Evolutionary conservation across 2,113 vertebrate genomes (phyloP).

Genomic region (Columba livia): DNA sequence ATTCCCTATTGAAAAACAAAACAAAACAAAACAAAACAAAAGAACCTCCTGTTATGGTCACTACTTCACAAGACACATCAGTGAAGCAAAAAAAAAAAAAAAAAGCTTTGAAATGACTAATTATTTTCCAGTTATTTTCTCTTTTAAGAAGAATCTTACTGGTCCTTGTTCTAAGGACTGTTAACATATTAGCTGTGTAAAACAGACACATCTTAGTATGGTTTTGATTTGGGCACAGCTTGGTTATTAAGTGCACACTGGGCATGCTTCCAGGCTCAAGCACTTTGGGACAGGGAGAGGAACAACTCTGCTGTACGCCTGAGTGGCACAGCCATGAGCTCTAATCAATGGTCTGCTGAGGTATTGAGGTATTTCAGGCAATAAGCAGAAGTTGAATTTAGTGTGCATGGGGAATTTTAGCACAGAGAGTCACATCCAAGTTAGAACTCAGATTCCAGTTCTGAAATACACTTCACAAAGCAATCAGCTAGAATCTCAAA

Average conservation of each 20-base stretch:
- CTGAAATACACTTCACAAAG: not conserved
- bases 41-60: not conserved
- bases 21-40: too few relatives aligned
- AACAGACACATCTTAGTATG: not conserved
- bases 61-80: not conserved
- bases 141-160: not conserved
- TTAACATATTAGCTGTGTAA: not conserved
- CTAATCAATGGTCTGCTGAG: not conserved
- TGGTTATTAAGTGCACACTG: not conserved
- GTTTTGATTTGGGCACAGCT: not conserved
- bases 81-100: not conserved
- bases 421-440: not conserved
- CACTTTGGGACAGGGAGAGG: not conserved
- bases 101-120: not conserved
- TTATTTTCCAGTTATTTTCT: not conserved
- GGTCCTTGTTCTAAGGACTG: not conserved
- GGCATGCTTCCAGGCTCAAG: not conserved
- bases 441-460: not conserved
- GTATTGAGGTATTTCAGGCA: not conserved
- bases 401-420: not conserved
- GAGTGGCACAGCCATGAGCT: not conserved
- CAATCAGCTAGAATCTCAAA: not conserved
- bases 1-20: not conserved
- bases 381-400: not conserved
- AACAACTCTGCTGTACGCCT: not conserved